A percentile compares a stretch with the other conserved stretches of the same genome.
Evolutionary conservation across 1,140 invertebrate genomes (phyloP).

Genomic region (Macrocentrus cingulum): DNA sequence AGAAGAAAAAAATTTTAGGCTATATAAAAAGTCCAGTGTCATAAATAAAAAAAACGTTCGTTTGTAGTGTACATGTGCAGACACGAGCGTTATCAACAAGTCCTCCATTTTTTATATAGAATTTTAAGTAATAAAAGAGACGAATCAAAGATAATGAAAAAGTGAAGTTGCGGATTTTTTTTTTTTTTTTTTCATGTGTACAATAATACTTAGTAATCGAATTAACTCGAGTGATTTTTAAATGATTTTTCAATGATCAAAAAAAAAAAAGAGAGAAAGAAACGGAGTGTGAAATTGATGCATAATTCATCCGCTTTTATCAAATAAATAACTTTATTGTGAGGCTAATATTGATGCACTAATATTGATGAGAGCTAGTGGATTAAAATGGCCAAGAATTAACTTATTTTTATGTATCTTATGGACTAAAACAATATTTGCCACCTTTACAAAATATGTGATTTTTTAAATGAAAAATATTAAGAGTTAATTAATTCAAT

Average conservation of each 20-base stretch:
- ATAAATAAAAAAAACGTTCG: constrained; percentile 34
- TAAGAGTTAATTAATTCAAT: neutral
- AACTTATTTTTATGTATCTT: neutral
- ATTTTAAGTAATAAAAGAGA: constrained; percentile 23
- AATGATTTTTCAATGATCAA: constrained; percentile 30
- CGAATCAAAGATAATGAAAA: constrained; percentile 24
- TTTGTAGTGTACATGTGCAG: constrained; percentile 36
- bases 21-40: constrained; percentile 37
- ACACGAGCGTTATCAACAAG: constrained; percentile 36
- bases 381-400: neutral
- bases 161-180: constrained; percentile 31
- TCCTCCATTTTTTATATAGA: constrained; percentile 41
- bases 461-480: neutral
- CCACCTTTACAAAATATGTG: too few species aligned
- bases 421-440: neutral
- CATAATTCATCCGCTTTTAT: constrained; percentile 12
- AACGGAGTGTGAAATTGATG: neutral
- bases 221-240: constrained; percentile 21
- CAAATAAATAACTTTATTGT: neutral
- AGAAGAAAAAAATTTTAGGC: neutral
- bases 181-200: constrained; percentile 29
- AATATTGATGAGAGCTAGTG: constrained; percentile 1
- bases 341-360: too few species aligned
- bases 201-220: constrained; percentile 18
- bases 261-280: too few species aligned